These are phyloP conservation scores for Potamilus streckersoni DNA, from an alignment of 1,140 invertebrate species.

Conservation along the genomic window DNA sequence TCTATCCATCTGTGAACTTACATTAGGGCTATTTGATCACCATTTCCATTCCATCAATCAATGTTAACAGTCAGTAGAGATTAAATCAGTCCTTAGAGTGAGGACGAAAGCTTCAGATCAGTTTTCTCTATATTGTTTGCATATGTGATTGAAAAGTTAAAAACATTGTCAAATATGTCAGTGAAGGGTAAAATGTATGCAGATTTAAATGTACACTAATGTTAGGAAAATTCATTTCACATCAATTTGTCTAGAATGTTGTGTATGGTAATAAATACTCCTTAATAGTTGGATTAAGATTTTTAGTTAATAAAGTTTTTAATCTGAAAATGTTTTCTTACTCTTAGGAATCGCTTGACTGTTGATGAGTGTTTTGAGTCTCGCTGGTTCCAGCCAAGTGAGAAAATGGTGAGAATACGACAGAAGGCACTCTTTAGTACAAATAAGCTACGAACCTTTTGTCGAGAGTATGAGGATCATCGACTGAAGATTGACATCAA, in stretches of 20 bases:
- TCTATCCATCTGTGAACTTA: background rate
- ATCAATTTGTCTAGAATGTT: background rate
- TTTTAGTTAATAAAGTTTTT: background rate
- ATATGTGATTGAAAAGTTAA: too few relatives aligned
- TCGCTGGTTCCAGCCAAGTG: slow-evolving; percentile 15
- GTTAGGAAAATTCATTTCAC: background rate
- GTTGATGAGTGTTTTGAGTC: slow-evolving; percentile 21
- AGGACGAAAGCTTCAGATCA: too few relatives aligned
- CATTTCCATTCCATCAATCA: background rate
- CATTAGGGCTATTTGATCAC: background rate
- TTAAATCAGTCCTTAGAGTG: too few relatives aligned
- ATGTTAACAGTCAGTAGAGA: too few relatives aligned
- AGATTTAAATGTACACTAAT: too few relatives aligned
- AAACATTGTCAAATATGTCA: too few relatives aligned
- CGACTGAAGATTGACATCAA: slow-evolving; percentile 5
- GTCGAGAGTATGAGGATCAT: background rate
- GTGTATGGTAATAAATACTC: background rate
- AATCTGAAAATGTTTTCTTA: background rate
- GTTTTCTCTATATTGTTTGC: too few relatives aligned
- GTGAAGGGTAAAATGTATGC: too few relatives aligned
- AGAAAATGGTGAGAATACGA: slow-evolving; percentile 20
- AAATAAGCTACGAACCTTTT: slow-evolving; percentile 15
- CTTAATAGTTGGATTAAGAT: background rate
- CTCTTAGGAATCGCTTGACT: slow-evolving; percentile 19
- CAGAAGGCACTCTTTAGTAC: slow-evolving; percentile 13